Evolutionary conservation across 2,113 vertebrate genomes (phyloP), one percentile per base, ranked within the genome.

Genomic region (Vulpes ferrilata): DNA sequence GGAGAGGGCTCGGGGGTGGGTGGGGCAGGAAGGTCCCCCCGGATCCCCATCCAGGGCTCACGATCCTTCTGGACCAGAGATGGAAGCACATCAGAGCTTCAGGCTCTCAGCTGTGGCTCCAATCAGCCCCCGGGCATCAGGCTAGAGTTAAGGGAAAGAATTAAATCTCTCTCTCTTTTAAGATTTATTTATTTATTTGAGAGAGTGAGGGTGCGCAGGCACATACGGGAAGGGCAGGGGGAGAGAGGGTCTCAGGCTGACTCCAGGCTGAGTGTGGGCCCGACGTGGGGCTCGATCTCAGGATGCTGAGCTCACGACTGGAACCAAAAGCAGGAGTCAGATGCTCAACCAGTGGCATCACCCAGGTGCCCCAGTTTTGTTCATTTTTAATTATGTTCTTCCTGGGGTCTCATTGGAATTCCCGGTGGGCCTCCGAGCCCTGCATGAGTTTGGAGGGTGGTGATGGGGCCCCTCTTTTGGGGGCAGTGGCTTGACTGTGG

Each of bases 401-500:
- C 27, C n/a, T 0, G 0, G 22, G 69, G 48, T 23, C 57, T 88
- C 43, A 1, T 23, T 0, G 1, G 64, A 82, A 6, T 11, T 32
- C n/a, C 8, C 25, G 0, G 9, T 4, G 2, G 1, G 74, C 43
- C 43, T 12, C 5, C 4, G 17, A 20, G 69, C 19, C 35, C 35
- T 57, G 2, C 0, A 19, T 11, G 17, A 5, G 7, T 38, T 4
- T 65, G 57, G 65, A 43, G 43, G 43, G 43, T 5, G 43, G 6
- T 43, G 43, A 5, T 43, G 43, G 43, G 43, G 43, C 43, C 43
- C 43, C 7, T 43, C 43, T 43, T 43, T 43, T 43, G 43, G 43
- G 43, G 43, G 43, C 43, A 43, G 43, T 7, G 43, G 43, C 53
- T 12, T 0, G 13, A 30, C 64, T 27, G 8, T 1, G 7, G 38